Percentiles rank a stretch among this genome's conserved stretches.
Evolutionary conservation across 2,888 invertebrate genomes (phyloP).

Genomic region (Choreutis nemorana): DNA sequence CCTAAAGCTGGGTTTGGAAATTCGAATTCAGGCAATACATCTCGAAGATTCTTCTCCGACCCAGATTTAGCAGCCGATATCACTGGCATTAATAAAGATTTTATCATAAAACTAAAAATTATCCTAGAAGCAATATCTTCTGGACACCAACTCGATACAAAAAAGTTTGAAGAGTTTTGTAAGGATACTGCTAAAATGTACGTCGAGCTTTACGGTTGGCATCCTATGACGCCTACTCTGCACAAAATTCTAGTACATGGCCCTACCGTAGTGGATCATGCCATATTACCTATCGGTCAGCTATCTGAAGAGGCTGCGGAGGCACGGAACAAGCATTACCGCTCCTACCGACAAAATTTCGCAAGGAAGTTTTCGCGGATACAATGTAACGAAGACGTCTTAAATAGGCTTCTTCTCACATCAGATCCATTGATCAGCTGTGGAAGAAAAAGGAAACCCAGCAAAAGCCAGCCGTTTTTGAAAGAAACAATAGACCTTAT

Average conservation of each 20-base stretch:
- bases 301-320: too few species aligned
- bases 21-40: conserved; percentile 14
- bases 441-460: background rate
- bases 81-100: conserved; percentile 5
- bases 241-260: conserved; percentile 18
- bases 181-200: conserved; percentile 16
- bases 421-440: background rate
- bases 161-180: conserved; percentile 8
- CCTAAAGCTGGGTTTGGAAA: conserved; percentile 11
- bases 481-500: too few species aligned
- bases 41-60: conserved; percentile 18
- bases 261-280: background rate
- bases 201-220: conserved; percentile 19
- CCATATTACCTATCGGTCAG: too few species aligned
- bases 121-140: conserved; percentile 17
- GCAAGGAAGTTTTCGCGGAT: background rate
- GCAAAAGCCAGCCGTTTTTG: too few species aligned
- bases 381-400: background rate
- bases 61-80: conserved; percentile 16
- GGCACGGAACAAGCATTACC: background rate
- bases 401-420: background rate
- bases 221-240: conserved; percentile 22
- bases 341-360: background rate
- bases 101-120: conserved; percentile 15
- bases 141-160: conserved; percentile 8